Percentiles rank a stretch among this genome's conserved stretches.
Evolutionary conservation across 1,140 invertebrate genomes (phyloP).

Genomic region (Trichonephila clavata): DNA sequence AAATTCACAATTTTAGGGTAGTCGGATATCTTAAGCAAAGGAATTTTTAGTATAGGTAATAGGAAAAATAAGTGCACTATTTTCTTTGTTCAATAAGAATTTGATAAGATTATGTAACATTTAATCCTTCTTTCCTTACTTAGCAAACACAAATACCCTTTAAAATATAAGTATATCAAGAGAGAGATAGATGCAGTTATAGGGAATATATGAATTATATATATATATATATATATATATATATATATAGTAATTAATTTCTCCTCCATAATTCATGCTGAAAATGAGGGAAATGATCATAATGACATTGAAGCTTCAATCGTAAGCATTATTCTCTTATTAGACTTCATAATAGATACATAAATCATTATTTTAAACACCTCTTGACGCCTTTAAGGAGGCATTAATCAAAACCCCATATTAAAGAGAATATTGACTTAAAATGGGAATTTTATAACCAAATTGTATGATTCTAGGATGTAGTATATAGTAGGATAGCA

Average conservation of each 20-base stretch:
- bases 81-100: no score
- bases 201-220: constrained; percentile 52
- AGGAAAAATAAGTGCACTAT: no score
- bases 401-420: background rate
- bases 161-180: background rate
- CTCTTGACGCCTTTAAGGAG: background rate
- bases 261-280: constrained; percentile 51
- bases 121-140: background rate
- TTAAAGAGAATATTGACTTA: background rate
- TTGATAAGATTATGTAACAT: background rate
- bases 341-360: constrained; percentile 20
- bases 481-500: no score
- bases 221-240: no score
- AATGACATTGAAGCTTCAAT: constrained; percentile 44
- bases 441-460: background rate
- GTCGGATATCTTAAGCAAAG: no score
- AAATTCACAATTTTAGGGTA: no score
- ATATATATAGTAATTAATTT: constrained; percentile 54
- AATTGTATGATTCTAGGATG: no score
- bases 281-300: constrained; percentile 37
- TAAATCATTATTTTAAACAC: constrained; percentile 38
- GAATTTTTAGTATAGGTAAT: no score
- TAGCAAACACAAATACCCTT: background rate
- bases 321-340: background rate
- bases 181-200: background rate